These are phyloP conservation scores for Mastigias papua DNA, from an alignment of 30 jellyfish, hydroid and myxozoan genomes.

Conservation along the genomic window DNA sequence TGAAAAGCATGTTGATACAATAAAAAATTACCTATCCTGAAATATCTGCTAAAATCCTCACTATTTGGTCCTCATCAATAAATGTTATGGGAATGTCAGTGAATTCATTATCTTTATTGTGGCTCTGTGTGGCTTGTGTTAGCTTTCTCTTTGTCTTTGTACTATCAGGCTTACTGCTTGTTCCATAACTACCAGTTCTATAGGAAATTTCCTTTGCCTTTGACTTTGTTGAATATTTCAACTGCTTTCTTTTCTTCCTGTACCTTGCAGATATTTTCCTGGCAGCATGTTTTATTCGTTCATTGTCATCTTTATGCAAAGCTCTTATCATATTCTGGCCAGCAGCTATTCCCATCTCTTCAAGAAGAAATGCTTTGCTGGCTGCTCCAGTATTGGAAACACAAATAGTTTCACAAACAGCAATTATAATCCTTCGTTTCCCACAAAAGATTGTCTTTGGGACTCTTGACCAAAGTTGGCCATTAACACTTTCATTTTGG, in stretches of 20 bases:
- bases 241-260: background rate
- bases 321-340: background rate
- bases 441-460: constrained; percentile 61
- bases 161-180: constrained; percentile 7
- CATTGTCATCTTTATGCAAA: background rate
- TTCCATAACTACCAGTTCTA: constrained; percentile 6
- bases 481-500: constrained; percentile 39
- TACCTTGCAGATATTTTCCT: background rate
- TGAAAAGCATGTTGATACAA: background rate
- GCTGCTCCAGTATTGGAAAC: constrained; percentile 23
- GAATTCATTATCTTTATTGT: background rate
- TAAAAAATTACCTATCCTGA: background rate
- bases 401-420: constrained; percentile 7
- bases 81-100: constrained; percentile 7
- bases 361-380: background rate
- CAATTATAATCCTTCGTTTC: constrained; percentile 7
- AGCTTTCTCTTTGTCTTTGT: background rate
- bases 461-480: constrained; percentile 57
- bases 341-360: constrained; percentile 3
- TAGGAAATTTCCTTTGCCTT: constrained; percentile 3
- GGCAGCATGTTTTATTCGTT: background rate
- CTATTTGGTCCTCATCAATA: background rate
- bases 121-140: constrained; percentile 9
- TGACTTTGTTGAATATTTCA: constrained; percentile 3
- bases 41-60: background rate